A percentile compares a stretch with the other conserved stretches of the same genome.
These are phyloP conservation scores for Haliclona indistincta DNA, from an alignment of 37 sponge, comb jelly and placozoan species.

Conservation along the genomic window DNA sequence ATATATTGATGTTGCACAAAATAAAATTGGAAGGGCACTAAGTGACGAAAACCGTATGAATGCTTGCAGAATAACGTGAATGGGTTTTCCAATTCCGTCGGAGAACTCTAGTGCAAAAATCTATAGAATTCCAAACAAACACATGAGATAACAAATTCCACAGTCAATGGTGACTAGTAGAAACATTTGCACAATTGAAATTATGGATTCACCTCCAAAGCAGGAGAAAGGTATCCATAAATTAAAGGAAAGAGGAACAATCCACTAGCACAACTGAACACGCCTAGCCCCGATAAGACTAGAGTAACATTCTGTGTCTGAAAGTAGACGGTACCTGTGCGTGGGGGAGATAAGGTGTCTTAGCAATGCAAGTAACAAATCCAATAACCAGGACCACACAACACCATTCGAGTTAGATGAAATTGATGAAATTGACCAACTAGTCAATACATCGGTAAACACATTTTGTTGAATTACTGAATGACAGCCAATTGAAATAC, in stretches of 20 bases:
- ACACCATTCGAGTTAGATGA: not conserved
- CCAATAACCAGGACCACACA: too few relatives aligned
- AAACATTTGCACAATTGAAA: not conserved
- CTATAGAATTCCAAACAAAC: not conserved
- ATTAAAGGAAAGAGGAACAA: conserved; percentile 88
- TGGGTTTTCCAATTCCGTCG: conserved; percentile 68
- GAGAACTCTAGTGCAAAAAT: conserved; percentile 65
- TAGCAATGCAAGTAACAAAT: conserved; percentile 59
- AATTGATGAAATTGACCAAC: not conserved
- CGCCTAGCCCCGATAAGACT: conserved; percentile 69
- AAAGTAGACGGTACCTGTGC: conserved; percentile 54
- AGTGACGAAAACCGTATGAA: conserved; percentile 43
- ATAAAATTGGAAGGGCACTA: conserved; percentile 35
- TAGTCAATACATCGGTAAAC: not conserved
- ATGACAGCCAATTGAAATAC: not conserved
- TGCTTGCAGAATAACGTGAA: conserved; percentile 65
- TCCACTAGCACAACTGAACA: conserved; percentile 72
- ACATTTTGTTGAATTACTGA: not conserved
- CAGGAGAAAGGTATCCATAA: conserved; percentile 37
- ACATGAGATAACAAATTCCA: too few relatives aligned
- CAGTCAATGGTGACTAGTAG: not conserved
- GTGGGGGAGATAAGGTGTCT: not conserved
- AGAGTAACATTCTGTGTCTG: conserved; percentile 31
- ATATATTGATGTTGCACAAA: conserved; percentile 50
- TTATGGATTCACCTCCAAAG: conserved; percentile 37